Base-by-base conservation (phyloP, 2,113 vertebrate genomes). In the Fregetta grallaria region DNA sequence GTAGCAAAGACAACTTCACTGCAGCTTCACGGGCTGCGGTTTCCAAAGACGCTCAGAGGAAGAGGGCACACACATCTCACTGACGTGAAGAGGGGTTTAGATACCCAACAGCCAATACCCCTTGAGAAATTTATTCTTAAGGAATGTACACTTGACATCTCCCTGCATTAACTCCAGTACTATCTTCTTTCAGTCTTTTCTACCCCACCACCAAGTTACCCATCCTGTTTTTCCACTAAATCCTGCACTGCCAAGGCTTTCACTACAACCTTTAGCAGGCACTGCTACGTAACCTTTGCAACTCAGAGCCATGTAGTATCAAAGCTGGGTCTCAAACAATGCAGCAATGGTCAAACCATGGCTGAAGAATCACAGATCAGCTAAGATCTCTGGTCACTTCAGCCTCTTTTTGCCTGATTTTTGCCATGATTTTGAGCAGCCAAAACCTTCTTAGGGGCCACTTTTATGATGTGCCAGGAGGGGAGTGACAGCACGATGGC, bases 261-360 rank as follows among this genome's bases (percentile, higher is more conserved):
- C 53, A 15, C 47, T 25, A 3, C 6, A 32, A 44, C 32, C 26
- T 63, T 55, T 29, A 38, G 63, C 30, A 47, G 74, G 49, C 30
- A 63, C 21, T 73, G 73, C 30, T 40, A 22, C 14, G 7, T 14
- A 62, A 16, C 42, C 38, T 3, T 2, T 63, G 22, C 29, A 62
- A 12, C 55, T 0, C 55, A 45, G 53, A 81, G 53, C 30, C 36
- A 38, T 0, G 0, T 2, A 63, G 50, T 3, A 25, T 12, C 47
- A 65, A 58, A 90, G 30, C 15, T 56, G 76, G 7, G 22, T 75
- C 32, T 72, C 62, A 56, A 66, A 49, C 1, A 9, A 76, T 3
- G 25, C 45, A 62, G 40, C 77, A 38, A 7, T 4, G 56, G 67
- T 19, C 40, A 50, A 89, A 36, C 9, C 20, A 26, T 16, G 47